These are phyloP conservation scores for Nomada hirtipes DNA, from an alignment of 2,888 invertebrate genomes.

Conservation along the genomic window DNA sequence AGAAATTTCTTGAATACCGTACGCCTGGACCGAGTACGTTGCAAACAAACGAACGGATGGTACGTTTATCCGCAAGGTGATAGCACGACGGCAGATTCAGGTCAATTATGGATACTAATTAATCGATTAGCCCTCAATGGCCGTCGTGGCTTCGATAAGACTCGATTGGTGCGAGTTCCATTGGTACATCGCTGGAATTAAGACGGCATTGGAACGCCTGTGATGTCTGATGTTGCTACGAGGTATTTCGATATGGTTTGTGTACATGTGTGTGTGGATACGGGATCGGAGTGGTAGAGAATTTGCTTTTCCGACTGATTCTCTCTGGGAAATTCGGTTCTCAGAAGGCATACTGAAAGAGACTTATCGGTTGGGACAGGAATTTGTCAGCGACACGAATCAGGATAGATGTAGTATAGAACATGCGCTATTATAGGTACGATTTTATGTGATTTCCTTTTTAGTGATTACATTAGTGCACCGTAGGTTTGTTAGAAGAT, in stretches of 20 bases:
- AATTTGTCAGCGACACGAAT: neutral
- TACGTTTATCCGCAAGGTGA: neutral
- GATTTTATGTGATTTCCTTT: too few relatives aligned
- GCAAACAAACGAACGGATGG: conserved; percentile 2
- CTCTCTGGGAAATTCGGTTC: neutral
- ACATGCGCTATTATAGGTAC: too few relatives aligned
- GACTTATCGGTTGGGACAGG: neutral
- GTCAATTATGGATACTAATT: conserved; percentile 31
- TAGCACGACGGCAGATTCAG: conserved; percentile 20
- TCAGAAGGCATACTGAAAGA: neutral
- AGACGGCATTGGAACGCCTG: conserved; percentile 18
- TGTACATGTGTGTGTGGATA: neutral
- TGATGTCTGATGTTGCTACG: conserved; percentile 5
- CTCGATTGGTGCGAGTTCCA: conserved; percentile 14
- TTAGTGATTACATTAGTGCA: too few relatives aligned
- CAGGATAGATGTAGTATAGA: too few relatives aligned
- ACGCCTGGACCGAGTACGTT: neutral
- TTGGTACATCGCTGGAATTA: conserved; percentile 29
- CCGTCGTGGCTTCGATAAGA: conserved; percentile 27
- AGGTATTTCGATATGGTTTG: conserved; percentile 9
- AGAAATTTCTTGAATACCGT: neutral
- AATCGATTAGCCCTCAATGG: conserved; percentile 36
- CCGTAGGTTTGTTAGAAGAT: too few relatives aligned
- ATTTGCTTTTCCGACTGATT: neutral
- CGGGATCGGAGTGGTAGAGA: neutral